Evolutionary conservation across 2,113 vertebrate species (phyloP).

Genomic region (Hucho hucho): DNA sequence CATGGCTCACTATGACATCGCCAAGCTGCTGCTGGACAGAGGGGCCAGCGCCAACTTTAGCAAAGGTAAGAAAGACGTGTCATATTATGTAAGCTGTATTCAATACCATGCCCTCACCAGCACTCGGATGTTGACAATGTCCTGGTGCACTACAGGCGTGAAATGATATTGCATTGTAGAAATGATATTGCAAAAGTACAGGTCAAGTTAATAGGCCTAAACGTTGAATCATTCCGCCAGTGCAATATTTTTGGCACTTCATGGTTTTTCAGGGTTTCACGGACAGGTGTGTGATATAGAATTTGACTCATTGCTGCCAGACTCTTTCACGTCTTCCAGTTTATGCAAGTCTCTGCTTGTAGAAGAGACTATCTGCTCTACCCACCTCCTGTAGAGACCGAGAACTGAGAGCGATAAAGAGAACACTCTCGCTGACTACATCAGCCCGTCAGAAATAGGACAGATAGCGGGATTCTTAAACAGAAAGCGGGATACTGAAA

Average conservation of each 20-base stretch:
- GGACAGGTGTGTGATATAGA: too few species aligned
- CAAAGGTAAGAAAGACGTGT: constrained; percentile 76
- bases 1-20: constrained; percentile 76
- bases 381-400: neutral
- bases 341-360: neutral
- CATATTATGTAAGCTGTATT: too few species aligned
- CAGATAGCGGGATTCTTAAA: neutral
- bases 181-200: too few species aligned
- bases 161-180: too few species aligned
- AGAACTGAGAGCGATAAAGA: neutral
- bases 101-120: too few species aligned
- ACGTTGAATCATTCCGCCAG: too few species aligned
- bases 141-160: too few species aligned
- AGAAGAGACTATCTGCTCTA: neutral
- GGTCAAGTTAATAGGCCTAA: too few species aligned
- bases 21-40: constrained; percentile 83
- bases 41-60: constrained; percentile 89
- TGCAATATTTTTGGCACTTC: too few species aligned
- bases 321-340: neutral
- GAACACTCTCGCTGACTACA: neutral
- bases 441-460: neutral
- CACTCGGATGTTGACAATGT: too few species aligned
- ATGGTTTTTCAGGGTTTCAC: too few species aligned
- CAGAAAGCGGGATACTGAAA: neutral
- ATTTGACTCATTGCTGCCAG: too few species aligned